A percentile compares a stretch with the other conserved stretches of the same genome.
These are phyloP conservation scores for Ramphastos sulfuratus DNA, from an alignment of 2,113 vertebrate genomes.

Conservation along the genomic window DNA sequence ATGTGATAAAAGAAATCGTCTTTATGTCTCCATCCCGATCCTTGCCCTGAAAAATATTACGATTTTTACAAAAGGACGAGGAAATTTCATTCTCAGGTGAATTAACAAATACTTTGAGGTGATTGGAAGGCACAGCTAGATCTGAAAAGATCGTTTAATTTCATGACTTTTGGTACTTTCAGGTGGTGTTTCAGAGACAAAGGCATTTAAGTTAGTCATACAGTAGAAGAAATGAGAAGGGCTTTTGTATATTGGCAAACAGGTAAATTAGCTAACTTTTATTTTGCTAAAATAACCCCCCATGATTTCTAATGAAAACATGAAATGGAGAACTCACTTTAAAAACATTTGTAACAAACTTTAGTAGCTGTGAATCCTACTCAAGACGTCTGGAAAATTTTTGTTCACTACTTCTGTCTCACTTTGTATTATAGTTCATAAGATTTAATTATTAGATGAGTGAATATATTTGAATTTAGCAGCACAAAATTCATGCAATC, in stretches of 20 bases:
- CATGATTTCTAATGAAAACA: neutral
- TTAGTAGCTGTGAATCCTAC: neutral
- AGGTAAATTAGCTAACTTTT: neutral
- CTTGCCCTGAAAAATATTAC: neutral
- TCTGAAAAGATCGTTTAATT: neutral
- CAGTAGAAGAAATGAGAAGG: neutral
- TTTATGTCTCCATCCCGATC: neutral
- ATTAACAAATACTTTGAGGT: neutral
- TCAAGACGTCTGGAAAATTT: neutral
- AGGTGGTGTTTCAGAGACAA: neutral
- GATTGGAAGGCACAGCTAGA: neutral
- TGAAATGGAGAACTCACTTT: neutral
- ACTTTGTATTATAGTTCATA: neutral
- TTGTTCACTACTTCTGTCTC: neutral
- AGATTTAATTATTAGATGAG: neutral
- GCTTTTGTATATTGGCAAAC: neutral
- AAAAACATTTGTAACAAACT: neutral
- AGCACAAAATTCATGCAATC: neutral
- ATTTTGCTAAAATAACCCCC: neutral
- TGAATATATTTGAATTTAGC: neutral
- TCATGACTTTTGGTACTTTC: neutral
- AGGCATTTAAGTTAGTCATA: neutral
- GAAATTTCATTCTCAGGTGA: neutral
- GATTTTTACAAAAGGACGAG: neutral
- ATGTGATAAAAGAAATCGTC: neutral